A percentile compares a stretch with the other conserved stretches of the same genome.
Evolutionary conservation across 1,140 invertebrate species (phyloP).

Genomic region (Papilio aristodemus): DNA sequence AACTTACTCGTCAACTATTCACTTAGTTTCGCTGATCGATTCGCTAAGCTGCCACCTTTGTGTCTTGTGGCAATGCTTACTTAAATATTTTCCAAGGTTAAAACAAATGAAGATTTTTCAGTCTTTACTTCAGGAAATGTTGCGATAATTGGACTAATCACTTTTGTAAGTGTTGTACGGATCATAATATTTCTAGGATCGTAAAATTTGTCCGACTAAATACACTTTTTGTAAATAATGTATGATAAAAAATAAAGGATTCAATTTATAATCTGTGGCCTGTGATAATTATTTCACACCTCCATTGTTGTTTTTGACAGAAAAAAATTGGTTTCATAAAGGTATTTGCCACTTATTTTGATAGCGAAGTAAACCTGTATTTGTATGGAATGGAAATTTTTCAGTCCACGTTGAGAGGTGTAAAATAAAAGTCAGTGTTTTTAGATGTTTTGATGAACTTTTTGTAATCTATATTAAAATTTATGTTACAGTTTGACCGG

Average conservation of each 20-base stretch:
- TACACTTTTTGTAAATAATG: too few species aligned
- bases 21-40: conserved; percentile 12
- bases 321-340: background rate
- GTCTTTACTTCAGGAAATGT: too few species aligned
- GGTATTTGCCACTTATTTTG: background rate
- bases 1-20: conserved; percentile 19
- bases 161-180: too few species aligned
- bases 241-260: too few species aligned
- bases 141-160: too few species aligned
- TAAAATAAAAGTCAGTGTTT: too few species aligned
- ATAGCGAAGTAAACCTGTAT: background rate
- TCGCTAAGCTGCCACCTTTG: conserved; percentile 10
- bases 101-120: background rate
- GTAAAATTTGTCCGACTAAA: too few species aligned
- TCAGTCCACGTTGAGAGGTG: background rate
- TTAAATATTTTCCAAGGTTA: background rate
- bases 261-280: background rate
- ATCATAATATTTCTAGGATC: too few species aligned
- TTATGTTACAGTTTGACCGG: too few species aligned
- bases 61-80: background rate
- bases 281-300: background rate
- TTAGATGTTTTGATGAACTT: too few species aligned
- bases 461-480: too few species aligned
- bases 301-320: conserved; percentile 15
- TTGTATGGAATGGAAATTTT: background rate